A percentile compares a stretch with the other conserved stretches of the same genome.
Evolutionary conservation across 1,140 invertebrate species (phyloP).

Genomic region (Ceratosolen solmsi): DNA sequence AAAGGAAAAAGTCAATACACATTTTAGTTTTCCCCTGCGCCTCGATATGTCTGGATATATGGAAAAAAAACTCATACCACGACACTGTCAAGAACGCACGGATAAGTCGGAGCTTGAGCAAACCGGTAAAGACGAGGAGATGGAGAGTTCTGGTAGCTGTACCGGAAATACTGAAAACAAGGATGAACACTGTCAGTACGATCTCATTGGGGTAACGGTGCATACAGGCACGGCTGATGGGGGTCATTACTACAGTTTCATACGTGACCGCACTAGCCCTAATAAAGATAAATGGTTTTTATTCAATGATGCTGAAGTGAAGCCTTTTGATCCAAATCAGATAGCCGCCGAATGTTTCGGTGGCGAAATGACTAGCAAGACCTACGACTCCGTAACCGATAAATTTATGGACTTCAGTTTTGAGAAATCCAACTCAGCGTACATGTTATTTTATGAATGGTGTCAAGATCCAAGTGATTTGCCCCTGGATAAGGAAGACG

Average conservation of each 20-base stretch:
- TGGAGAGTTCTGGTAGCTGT: conserved; percentile 62
- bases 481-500: conserved; percentile 60
- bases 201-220: conserved; percentile 95
- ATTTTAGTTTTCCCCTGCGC: conserved; percentile 95
- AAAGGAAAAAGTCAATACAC: conserved; percentile 97
- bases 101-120: conserved; percentile 70
- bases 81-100: conserved; percentile 79
- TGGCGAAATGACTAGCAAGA: conserved; percentile 97
- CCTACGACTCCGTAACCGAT: conserved; percentile 95
- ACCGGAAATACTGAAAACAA: conserved; percentile 51
- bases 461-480: conserved; percentile 71
- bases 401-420: conserved; percentile 98
- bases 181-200: conserved; percentile 83
- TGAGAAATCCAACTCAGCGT: conserved; percentile 97
- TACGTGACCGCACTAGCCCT: conserved; percentile 84
- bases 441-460: conserved; percentile 97
- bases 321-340: conserved; percentile 94
- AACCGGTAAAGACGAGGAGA: conserved; percentile 59
- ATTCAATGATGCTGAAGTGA: conserved; percentile 97
- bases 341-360: conserved; percentile 96
- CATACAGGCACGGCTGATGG: conserved; percentile 97
- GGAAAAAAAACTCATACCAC: conserved; percentile 93
- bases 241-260: conserved; percentile 97
- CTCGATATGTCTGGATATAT: conserved; percentile 96
- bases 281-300: conserved; percentile 92